phyloP scores from a whole-genome alignment of 2,888 invertebrate genomes.

The Amiota communis region DNA sequence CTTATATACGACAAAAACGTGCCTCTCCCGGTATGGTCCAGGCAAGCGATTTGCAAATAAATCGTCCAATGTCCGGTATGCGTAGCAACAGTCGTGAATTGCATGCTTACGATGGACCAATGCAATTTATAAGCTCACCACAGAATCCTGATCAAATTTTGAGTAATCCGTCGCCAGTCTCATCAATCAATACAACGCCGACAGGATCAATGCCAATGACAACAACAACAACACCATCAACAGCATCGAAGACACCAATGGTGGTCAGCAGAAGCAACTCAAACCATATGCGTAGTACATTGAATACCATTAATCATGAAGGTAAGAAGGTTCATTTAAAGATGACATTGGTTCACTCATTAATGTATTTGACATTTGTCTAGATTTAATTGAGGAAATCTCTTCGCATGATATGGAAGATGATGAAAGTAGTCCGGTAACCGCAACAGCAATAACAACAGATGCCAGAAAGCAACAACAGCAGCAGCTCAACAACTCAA shows the following conservation, averaged over 20 bases:
- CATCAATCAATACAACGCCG: conserved; percentile 14
- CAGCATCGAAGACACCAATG: conserved; percentile 51
- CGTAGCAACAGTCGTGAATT: conserved; percentile 76
- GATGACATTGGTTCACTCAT: conserved; percentile 2
- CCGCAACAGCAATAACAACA: conserved; percentile 56
- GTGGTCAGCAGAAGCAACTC: conserved; percentile 53
- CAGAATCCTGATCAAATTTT: conserved; percentile 87
- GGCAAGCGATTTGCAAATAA: conserved; percentile 85
- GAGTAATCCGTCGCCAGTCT: conserved; percentile 33
- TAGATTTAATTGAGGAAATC: conserved; percentile 71
- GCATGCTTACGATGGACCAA: conserved; percentile 84
- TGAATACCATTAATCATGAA: conserved; percentile 63
- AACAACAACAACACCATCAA: conserved; percentile 43
- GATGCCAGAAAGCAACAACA: conserved; percentile 58
- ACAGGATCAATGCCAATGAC: conserved; percentile 41
- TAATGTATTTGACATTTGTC: not conserved
- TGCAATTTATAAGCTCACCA: conserved; percentile 87
- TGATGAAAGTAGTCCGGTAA: conserved; percentile 78
- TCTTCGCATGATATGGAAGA: conserved; percentile 76
- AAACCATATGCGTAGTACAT: conserved; percentile 55
- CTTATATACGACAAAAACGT: conserved; percentile 89
- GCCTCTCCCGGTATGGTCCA: conserved; percentile 90
- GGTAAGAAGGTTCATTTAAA: conserved; percentile 46
- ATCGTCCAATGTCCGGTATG: conserved; percentile 82
- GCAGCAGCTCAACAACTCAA: conserved; percentile 65